Evolutionary conservation across 1,140 invertebrate species (phyloP).

Genomic region (Drosophila kepulauana): DNA sequence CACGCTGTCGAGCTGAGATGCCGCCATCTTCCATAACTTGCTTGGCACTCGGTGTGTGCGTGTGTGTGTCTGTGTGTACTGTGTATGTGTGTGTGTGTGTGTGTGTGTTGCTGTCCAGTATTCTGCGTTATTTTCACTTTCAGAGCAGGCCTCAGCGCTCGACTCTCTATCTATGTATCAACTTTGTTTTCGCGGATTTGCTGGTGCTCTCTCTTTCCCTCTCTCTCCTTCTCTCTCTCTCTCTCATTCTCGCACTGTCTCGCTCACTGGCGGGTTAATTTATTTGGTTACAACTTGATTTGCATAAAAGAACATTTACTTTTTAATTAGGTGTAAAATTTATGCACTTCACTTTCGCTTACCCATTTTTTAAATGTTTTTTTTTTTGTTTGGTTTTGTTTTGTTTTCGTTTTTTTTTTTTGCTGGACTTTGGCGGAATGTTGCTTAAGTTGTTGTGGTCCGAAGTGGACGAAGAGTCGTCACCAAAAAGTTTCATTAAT

Average conservation of each 20-base stretch:
- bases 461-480: not conserved
- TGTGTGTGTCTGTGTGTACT: no score
- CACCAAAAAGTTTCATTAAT: conserved; percentile 11
- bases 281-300: conserved; percentile 83
- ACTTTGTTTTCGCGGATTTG: conserved; percentile 26
- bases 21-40: conserved; percentile 55
- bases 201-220: not conserved
- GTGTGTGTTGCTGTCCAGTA: conserved; percentile 24
- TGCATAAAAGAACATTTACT: conserved; percentile 82
- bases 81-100: conserved; percentile 10
- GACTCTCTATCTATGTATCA: conserved; percentile 7
- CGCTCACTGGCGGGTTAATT: conserved; percentile 56
- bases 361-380: conserved; percentile 19
- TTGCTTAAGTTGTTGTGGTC: conserved; percentile 25
- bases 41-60: conserved; percentile 17
- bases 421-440: conserved; percentile 4
- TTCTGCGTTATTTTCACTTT: conserved; percentile 65
- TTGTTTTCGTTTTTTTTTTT: conserved; percentile 15
- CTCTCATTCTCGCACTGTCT: not conserved
- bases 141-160: conserved; percentile 26
- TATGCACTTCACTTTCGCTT: conserved; percentile 80
- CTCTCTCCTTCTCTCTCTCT: not conserved
- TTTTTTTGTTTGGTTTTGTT: conserved; percentile 1
- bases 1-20: conserved; percentile 73
- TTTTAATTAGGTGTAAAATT: conserved; percentile 84